Evolutionary conservation across 2,113 vertebrate genomes (phyloP).

Genomic region (Lepisosteus osseus): DNA sequence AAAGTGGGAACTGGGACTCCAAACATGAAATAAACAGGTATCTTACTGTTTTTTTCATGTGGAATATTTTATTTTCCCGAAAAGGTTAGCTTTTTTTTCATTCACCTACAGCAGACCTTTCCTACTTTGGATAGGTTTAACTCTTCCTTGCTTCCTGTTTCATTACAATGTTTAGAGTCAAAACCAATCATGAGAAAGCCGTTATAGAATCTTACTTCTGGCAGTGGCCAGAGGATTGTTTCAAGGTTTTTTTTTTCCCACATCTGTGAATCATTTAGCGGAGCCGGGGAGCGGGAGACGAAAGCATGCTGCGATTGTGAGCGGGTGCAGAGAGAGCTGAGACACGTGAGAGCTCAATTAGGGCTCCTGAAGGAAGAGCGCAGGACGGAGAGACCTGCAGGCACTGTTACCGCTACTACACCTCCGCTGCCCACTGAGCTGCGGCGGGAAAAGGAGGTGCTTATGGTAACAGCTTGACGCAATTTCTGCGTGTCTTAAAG

Average conservation of each 20-base stretch:
- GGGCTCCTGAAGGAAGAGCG: not conserved
- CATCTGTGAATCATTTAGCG: slow-evolving; percentile 40
- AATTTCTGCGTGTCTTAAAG: not conserved
- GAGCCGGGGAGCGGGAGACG: slow-evolving; percentile 7
- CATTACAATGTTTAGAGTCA: not conserved
- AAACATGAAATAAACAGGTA: too few species aligned
- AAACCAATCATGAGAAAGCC: not conserved
- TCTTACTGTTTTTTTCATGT: too few species aligned
- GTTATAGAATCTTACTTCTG: slow-evolving; percentile 20
- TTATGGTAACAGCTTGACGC: not conserved
- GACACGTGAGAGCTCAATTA: not conserved
- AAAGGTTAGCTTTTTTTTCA: too few species aligned
- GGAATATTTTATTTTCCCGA: too few species aligned
- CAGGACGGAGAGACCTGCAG: not conserved
- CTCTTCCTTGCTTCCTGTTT: not conserved
- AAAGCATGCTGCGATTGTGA: slow-evolving; percentile 9
- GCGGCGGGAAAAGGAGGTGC: not conserved
- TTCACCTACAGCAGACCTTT: slow-evolving; percentile 3
- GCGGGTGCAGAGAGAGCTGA: not conserved
- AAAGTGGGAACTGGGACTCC: not conserved
- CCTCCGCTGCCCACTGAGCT: not conserved
- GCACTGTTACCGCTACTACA: not conserved
- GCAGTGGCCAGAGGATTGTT: slow-evolving; percentile 15
- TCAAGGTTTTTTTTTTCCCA: slow-evolving; percentile 12
- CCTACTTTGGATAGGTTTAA: not conserved